phyloP scores from a whole-genome alignment of 2,888 invertebrate genomes.

The Hydrotaea diabolus region DNA sequence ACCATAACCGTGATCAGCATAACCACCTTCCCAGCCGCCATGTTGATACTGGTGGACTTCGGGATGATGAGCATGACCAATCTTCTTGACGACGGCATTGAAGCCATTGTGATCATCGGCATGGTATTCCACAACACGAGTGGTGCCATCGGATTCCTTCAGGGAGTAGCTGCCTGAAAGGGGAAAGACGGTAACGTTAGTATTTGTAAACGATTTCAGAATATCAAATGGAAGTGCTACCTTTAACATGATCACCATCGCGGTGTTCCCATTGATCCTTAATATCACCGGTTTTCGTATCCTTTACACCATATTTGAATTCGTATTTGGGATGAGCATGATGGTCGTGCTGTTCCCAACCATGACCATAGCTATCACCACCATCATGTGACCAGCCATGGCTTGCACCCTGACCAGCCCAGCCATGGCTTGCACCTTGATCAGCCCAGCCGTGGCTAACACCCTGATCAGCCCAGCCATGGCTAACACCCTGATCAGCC shows the following conservation, averaged over 20 bases:
- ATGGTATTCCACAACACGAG: conserved; percentile 40
- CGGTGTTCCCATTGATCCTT: conserved; percentile 81
- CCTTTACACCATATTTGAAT: conserved; percentile 80
- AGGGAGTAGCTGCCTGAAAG: conserved; percentile 43
- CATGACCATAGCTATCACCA: conserved; percentile 48
- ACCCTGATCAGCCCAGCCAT: conserved; percentile 45
- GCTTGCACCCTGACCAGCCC: background rate
- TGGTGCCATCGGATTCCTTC: conserved; percentile 51
- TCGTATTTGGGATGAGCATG: conserved; percentile 76
- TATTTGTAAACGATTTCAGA: no score
- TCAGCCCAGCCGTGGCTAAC: conserved; percentile 49
- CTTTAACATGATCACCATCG: conserved; percentile 81
- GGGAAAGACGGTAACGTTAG: background rate
- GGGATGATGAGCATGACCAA: conserved; percentile 23
- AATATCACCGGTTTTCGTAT: conserved; percentile 79
- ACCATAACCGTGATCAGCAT: conserved; percentile 21
- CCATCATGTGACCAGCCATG: conserved; percentile 50
- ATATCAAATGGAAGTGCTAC: conserved; percentile 22
- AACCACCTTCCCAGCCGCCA: background rate
- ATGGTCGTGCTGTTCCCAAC: conserved; percentile 46
- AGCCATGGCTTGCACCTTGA: conserved; percentile 55
- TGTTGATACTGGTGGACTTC: background rate
- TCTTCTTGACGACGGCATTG: conserved; percentile 39
- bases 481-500: conserved; percentile 37
- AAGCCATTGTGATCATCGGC: conserved; percentile 46